Evolutionary conservation across 2,113 vertebrate genomes (phyloP).

Genomic region (Diadophis punctatus): DNA sequence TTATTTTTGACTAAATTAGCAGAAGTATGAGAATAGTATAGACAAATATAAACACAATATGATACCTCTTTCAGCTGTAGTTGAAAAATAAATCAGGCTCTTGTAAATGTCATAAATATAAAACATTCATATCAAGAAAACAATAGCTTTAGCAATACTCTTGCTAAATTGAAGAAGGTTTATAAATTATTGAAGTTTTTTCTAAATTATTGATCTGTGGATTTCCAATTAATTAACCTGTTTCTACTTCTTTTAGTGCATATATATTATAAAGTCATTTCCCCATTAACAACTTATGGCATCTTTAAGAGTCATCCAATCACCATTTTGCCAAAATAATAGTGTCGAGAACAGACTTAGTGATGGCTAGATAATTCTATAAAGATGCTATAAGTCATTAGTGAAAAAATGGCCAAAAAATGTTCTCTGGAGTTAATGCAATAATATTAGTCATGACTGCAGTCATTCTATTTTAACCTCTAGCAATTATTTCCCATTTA

Average conservation of each 20-base stretch:
- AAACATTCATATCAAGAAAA: not conserved
- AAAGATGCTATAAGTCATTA: not conserved
- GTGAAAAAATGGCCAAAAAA: not conserved
- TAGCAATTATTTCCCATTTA: not conserved
- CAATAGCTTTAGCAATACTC: not conserved
- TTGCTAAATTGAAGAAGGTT: not conserved
- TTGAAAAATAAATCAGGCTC: not conserved
- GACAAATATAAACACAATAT: not conserved
- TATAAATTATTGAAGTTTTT: not conserved
- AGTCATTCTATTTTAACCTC: not conserved
- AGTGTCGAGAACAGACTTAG: not conserved
- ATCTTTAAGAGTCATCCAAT: not conserved
- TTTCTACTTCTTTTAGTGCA: not conserved
- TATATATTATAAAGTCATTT: not conserved
- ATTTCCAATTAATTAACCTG: not conserved
- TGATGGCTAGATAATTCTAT: not conserved
- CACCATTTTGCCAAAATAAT: not conserved
- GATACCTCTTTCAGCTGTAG: not conserved
- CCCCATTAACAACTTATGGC: not conserved
- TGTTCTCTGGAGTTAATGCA: not conserved
- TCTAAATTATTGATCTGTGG: not conserved
- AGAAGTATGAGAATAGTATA: not conserved
- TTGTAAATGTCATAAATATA: not conserved
- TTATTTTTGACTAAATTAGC: not conserved
- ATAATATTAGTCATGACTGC: not conserved